These are phyloP conservation scores for Python bivittatus DNA, from an alignment of 2,113 vertebrate species.

Conservation along the genomic window DNA sequence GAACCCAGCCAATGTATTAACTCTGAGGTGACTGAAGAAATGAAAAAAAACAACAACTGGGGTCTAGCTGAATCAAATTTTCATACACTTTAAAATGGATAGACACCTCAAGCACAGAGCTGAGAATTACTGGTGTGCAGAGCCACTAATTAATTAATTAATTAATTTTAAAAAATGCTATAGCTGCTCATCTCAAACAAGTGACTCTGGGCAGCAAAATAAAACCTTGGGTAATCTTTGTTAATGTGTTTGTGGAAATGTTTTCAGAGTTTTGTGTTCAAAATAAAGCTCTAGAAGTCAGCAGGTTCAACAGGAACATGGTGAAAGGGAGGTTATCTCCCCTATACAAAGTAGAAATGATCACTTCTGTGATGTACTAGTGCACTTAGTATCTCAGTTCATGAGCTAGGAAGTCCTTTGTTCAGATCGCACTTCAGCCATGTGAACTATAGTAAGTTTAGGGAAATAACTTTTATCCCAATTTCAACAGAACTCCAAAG, in stretches of 20 bases:
- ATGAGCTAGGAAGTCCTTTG: not conserved
- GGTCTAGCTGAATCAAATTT: not conserved
- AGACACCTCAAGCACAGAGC: no score
- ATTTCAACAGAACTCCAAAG: not conserved
- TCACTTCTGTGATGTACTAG: no score
- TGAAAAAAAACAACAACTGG: not conserved
- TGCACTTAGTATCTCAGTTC: not conserved
- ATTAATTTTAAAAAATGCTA: no score
- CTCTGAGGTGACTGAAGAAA: not conserved
- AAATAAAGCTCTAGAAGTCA: not conserved
- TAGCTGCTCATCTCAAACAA: no score
- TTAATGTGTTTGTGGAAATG: not conserved
- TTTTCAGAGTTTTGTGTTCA: not conserved
- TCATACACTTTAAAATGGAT: not conserved
- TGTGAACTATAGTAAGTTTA: not conserved
- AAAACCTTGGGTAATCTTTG: not conserved
- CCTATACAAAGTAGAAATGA: not conserved
- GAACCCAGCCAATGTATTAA: not conserved
- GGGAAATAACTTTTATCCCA: not conserved
- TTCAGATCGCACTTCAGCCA: not conserved
- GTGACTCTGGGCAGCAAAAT: no score
- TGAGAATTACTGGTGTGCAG: no score
- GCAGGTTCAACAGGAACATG: not conserved
- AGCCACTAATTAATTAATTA: no score
- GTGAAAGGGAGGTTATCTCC: not conserved